Evolutionary conservation across 2,888 invertebrate genomes (phyloP).

Genomic region (Villa cingulata): DNA sequence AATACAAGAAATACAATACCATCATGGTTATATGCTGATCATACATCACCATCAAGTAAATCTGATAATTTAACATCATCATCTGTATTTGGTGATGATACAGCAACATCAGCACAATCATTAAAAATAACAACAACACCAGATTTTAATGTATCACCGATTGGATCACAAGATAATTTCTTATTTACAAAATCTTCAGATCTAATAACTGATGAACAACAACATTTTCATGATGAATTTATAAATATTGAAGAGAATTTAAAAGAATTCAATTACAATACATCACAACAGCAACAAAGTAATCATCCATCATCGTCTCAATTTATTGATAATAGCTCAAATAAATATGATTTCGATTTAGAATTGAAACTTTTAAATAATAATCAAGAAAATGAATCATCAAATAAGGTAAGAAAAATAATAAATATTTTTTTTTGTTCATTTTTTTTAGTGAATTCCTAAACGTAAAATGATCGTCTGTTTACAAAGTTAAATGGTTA

Average conservation of each 20-base stretch:
- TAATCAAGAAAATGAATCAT: conserved; percentile 9
- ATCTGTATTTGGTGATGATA: conserved; percentile 6
- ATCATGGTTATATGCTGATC: conserved; percentile 8
- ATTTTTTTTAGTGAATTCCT: no score
- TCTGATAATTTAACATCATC: conserved; percentile 5
- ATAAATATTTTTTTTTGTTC: no score
- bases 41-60: conserved; percentile 7
- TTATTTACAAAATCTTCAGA: conserved; percentile 8
- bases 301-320: not conserved
- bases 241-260: conserved; percentile 5
- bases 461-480: no score
- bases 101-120: not conserved
- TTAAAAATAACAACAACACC: conserved; percentile 1
- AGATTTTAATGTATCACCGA: conserved; percentile 7
- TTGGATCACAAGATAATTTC: conserved; percentile 8
- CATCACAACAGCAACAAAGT: not conserved
- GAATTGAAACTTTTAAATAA: conserved; percentile 9
- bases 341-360: conserved; percentile 10
- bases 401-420: conserved; percentile 10
- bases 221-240: conserved; percentile 3
- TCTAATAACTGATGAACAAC: conserved; percentile 2
- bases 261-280: not conserved
- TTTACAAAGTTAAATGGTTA: no score
- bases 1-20: not conserved
- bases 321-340: conserved; percentile 1